A percentile compares a stretch with the other conserved stretches of the same genome.
phyloP scores from a whole-genome alignment of 2,113 vertebrate species.

The Hassar affinis region DNA sequence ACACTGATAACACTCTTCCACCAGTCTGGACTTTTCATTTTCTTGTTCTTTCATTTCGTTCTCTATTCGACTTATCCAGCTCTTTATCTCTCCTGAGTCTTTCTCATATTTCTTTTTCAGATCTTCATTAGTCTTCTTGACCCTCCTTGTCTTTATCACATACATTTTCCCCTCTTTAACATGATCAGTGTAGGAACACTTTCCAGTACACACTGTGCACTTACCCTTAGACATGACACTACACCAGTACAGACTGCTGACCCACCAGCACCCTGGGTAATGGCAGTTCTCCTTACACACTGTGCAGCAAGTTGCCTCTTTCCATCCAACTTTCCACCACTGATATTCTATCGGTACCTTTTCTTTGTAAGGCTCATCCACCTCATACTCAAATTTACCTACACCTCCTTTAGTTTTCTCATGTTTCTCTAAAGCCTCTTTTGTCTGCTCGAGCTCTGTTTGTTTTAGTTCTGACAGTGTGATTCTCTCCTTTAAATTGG shows the following conservation, averaged over 20 bases:
- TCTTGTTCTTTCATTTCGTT: neutral
- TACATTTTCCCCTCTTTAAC: neutral
- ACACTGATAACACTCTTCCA: slow-evolving; percentile 9
- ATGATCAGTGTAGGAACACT: slow-evolving; percentile 15
- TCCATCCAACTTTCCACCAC: neutral
- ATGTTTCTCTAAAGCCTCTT: neutral
- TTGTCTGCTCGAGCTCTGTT: neutral
- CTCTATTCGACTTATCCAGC: neutral
- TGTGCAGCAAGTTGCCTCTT: slow-evolving; percentile 18
- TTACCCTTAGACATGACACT: neutral
- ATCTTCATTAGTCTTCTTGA: slow-evolving; percentile 6
- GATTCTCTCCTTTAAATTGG: neutral
- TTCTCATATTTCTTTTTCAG: slow-evolving; percentile 7
- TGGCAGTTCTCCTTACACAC: slow-evolving; percentile 44
- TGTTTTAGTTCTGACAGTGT: neutral
- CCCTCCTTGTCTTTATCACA: neutral
- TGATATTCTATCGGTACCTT: neutral
- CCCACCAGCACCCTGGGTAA: slow-evolving; percentile 39
- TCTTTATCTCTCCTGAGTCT: too few relatives aligned
- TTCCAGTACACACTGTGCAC: slow-evolving; percentile 34
- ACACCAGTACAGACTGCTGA: neutral
- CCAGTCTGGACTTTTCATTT: neutral
- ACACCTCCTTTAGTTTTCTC: neutral
- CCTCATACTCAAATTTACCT: neutral
- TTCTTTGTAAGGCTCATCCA: slow-evolving; percentile 6